Evolutionary conservation across 2,888 invertebrate species (phyloP), one percentile per base, ranked within the genome.

Genomic region (Hypolimnas misippus): DNA sequence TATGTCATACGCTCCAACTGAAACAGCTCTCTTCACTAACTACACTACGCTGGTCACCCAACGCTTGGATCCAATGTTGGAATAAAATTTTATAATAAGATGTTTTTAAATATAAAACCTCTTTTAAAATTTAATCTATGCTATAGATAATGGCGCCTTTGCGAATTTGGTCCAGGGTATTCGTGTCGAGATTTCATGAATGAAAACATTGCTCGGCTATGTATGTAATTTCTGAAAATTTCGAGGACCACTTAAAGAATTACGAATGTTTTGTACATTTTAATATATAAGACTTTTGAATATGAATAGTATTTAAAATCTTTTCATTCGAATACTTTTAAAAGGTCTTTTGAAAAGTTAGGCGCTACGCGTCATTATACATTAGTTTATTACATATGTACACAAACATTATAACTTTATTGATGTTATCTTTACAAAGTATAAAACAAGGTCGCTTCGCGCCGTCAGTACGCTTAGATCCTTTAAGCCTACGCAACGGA

Each of bases 1-100:
- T 65, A 70, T 52, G 57, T 69, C 59, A 60, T 70, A 63, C 46
- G 38, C 56, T 54, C 14, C 56, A 59, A 55, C 35, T 55, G 50
- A 57, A 62, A 56, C 38, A 29, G 57, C 46, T 29, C 57, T 57
- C 42, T 25, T 49, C 33, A 49, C 62, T 62, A 62, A 62, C 57
- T 62, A 57, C 46, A 38, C 56, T 57, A 25, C 31, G 44, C 31
- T 40, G 25, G 33, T 40, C 25, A 21, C 25, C 33, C 14, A 35
- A 25, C 5, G 25, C 25, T 44, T 31, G 52, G 58, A 44, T 55
- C 16, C 44, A 46, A 49, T 2, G 7, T 49, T 49, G 44, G 33
- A 51, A 59, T 53, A 52, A n/a, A 53, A 40, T 59, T 35, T 14
- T 44, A 51, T 25, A 14, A 25, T 31, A 38, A 44, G 35, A 16